Base-by-base conservation (phyloP, 2,888 invertebrate genomes). In the Ecliptopera silaceata region DNA sequence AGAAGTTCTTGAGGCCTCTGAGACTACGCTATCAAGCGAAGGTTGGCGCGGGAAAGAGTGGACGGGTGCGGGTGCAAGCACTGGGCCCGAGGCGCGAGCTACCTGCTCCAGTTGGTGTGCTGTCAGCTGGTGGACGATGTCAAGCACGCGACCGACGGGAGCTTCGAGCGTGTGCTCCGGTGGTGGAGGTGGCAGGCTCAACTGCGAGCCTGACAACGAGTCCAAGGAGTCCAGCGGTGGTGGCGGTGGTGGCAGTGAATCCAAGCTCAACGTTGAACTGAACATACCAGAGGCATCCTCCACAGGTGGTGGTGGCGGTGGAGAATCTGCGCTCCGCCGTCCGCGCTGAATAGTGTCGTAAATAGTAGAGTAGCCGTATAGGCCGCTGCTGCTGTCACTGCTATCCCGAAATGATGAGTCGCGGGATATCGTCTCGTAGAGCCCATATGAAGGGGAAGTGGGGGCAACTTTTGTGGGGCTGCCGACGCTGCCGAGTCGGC, bases 211-310 rank as follows among this genome's bases (percentile, higher is more conserved):
- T 10, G 93, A 92, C 6, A 95, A 82, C 58, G 95, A 94, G 44
- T 88, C 88, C 12, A 81, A 43, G 93, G 95, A 60, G 15, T 82
- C 82, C 5, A 79, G 71, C 0, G 96, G 96, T 10, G 96, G 96
- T 0, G 96, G 96, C 0, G 96, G 96, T 12, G 96, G 96, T 0
- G 96, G 96, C 57, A 96, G 82, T n/a, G 96, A 96, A 69, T 96
- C 96, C 36, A 96, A 81, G 18, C 96, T 96, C 10, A 96, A 86
- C 11, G 95, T 96, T 0, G 96, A 96, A 49, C 95, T 93, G 75
- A 96, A 95, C 91, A 96, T 93, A 22, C 77, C 84, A 49, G 86
- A 88, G 0, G 77, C 63, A 31, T 82, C 83, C 29, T 94, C 94
- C 1, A 93, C 92, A 0, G 96, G 95, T 1, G 95, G 95, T 0